phyloP scores from a whole-genome alignment of 2,113 vertebrate species.

The Lontra canadensis region DNA sequence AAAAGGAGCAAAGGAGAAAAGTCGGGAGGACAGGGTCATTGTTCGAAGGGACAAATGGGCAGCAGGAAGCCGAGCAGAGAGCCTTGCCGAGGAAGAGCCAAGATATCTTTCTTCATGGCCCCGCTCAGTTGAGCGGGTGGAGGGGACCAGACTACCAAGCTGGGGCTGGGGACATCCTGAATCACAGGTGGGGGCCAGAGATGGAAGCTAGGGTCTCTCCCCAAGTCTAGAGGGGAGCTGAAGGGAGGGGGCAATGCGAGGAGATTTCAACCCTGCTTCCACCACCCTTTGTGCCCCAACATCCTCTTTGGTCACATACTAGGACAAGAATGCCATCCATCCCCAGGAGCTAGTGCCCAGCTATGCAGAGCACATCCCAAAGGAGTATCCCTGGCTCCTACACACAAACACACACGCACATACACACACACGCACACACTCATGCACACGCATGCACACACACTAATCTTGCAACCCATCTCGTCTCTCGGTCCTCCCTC shows the following conservation, averaged over 20 bases:
- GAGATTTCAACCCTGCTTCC: background rate
- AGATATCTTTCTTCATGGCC: background rate
- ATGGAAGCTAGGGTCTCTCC: background rate
- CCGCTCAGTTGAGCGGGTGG: background rate
- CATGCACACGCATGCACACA: accelerated
- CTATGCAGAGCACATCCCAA: background rate
- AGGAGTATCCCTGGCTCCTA: background rate
- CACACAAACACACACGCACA: no score
- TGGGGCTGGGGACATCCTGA: background rate
- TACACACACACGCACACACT: background rate
- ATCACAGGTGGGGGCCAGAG: background rate
- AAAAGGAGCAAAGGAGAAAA: background rate
- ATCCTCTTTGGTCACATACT: background rate
- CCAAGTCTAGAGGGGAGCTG: background rate
- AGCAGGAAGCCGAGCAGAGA: background rate
- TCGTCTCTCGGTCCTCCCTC: background rate
- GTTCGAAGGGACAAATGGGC: background rate
- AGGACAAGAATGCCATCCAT: background rate
- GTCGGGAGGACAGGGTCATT: background rate
- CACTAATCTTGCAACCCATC: accelerated
- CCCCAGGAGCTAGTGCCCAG: background rate
- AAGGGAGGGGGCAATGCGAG: no score
- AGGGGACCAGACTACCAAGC: no score
- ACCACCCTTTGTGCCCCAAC: background rate
- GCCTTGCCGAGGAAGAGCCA: accelerated